Evolutionary conservation across 2,797 vertebrate genomes (phyloP).

Genomic region (Acipenser ruthenus): DNA sequence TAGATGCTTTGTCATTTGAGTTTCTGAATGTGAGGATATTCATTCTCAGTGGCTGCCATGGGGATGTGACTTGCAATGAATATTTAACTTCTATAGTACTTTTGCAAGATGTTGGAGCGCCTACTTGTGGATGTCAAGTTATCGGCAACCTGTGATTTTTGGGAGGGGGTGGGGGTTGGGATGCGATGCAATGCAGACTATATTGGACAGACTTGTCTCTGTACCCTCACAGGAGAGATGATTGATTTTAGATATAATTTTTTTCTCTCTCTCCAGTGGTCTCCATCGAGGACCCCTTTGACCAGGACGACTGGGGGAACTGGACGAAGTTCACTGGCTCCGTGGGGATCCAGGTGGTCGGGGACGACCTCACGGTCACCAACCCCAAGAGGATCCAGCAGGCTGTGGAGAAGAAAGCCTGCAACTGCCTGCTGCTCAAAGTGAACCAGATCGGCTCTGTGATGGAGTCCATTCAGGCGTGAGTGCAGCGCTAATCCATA

Average conservation of each 20-base stretch:
- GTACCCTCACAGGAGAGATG: too few relatives aligned
- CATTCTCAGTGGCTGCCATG: too few relatives aligned
- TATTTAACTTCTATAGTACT: too few relatives aligned
- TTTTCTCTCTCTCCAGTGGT: slow-evolving; percentile 46
- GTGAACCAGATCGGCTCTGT: slow-evolving; percentile 76
- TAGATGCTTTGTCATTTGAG: too few relatives aligned
- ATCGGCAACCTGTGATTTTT: too few relatives aligned
- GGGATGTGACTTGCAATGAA: too few relatives aligned
- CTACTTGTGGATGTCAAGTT: too few relatives aligned
- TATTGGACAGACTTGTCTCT: too few relatives aligned
- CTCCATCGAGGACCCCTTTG: slow-evolving; percentile 80
- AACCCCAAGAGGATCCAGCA: slow-evolving; percentile 77
- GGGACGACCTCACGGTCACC: slow-evolving; percentile 76
- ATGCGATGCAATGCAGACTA: too few relatives aligned
- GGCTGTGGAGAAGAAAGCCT: slow-evolving; percentile 69
- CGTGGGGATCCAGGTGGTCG: slow-evolving; percentile 72
- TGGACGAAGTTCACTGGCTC: slow-evolving; percentile 68
- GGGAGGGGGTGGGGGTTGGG: too few relatives aligned
- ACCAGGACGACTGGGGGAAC: slow-evolving; percentile 78
- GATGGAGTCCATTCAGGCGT: slow-evolving; percentile 71
- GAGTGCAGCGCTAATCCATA: slow-evolving; percentile 28
- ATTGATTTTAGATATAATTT: not conserved
- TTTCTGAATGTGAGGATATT: too few relatives aligned
- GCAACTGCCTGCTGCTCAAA: slow-evolving; percentile 77
- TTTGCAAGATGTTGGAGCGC: too few relatives aligned